Evolutionary conservation across 2,888 invertebrate species (phyloP), one percentile per base, ranked within the genome.

Genomic region (Mantis religiosa): DNA sequence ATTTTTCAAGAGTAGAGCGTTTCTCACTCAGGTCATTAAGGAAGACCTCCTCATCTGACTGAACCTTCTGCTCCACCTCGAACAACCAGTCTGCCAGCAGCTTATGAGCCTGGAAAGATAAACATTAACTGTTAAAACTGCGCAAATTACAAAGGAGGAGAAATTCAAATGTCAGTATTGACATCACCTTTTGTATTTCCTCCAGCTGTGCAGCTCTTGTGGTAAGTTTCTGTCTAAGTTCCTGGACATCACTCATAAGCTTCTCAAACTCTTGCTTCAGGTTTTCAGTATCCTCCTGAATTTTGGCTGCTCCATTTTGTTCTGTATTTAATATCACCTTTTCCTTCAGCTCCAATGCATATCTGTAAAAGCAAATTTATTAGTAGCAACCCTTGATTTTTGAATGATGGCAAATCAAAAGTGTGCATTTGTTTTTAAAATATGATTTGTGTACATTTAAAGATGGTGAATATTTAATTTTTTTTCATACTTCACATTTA

Each of bases 241-340:
- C 96, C 92, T 97, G 97, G 28, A 98, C 95, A 92, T 98, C 98
- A 41, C 95, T 94, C 87, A 98, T 94, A 6, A 99, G 93, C 92
- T 97, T 97, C 91, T 99, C 98, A 92, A 98, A 98, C 92, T 98
- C 98, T 91, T 96, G 95, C 92, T 98, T 98, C 34, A 98, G 93
- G 90, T 95, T 96, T 92, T 98, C 98, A 0, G 98, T 98, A 91
- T 98, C 98, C 92, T 98, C 98, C 92, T 98, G 96, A 89, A 99
- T 98, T 92, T 97, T 97, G 0, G 96, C 96, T 0, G 97, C 97
- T 0, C 99, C 99, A 88, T 95, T 95, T 91, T 97, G 96, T 93
- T 98, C 98, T 0, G 98, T 99, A 92, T 98, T 98, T 95, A 98
- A 96, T 14, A 98, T 97, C 0, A 98, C 98, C 92, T 97, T 97